Evolutionary conservation across 1,140 invertebrate species (phyloP).

Genomic region (Orussus abietinus): DNA sequence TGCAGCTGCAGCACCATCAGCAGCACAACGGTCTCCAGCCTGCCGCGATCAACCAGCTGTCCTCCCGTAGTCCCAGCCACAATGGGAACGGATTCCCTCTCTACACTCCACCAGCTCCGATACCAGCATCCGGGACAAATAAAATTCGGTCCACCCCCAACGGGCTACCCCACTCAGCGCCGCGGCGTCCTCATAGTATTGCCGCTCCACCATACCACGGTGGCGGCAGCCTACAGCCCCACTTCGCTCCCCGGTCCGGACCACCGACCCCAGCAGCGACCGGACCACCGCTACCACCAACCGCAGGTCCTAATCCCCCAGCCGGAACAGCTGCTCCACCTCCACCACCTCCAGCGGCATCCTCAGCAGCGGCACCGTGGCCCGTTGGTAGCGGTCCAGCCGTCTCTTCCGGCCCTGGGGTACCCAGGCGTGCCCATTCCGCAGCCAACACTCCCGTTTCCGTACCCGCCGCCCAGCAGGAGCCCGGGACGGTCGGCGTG

Average conservation of each 20-base stretch:
- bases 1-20: constrained; percentile 19
- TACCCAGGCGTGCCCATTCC: constrained; percentile 37
- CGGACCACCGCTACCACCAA: constrained; percentile 15
- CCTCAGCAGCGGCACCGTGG: constrained; percentile 18
- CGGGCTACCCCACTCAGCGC: constrained; percentile 50
- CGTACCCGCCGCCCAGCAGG: constrained; percentile 26
- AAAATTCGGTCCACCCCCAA: constrained; percentile 50
- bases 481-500: constrained; percentile 19
- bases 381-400: constrained; percentile 19
- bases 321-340: constrained; percentile 18
- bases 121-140: constrained; percentile 48
- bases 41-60: constrained; percentile 33
- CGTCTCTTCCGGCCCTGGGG: constrained; percentile 29
- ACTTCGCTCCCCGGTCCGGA: not conserved
- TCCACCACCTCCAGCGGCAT: constrained; percentile 4
- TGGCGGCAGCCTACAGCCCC: too few relatives aligned
- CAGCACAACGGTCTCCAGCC: constrained; percentile 30
- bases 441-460: constrained; percentile 38
- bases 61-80: constrained; percentile 42
- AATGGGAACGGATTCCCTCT: constrained; percentile 57
- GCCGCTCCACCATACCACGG: constrained; percentile 43
- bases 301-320: constrained; percentile 4
- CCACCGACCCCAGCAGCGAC: not conserved
- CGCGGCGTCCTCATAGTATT: constrained; percentile 52
- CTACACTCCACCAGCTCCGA: constrained; percentile 57